Evolutionary conservation across 2,113 vertebrate genomes (phyloP).

Genomic region (Burhinus oedicnemus): DNA sequence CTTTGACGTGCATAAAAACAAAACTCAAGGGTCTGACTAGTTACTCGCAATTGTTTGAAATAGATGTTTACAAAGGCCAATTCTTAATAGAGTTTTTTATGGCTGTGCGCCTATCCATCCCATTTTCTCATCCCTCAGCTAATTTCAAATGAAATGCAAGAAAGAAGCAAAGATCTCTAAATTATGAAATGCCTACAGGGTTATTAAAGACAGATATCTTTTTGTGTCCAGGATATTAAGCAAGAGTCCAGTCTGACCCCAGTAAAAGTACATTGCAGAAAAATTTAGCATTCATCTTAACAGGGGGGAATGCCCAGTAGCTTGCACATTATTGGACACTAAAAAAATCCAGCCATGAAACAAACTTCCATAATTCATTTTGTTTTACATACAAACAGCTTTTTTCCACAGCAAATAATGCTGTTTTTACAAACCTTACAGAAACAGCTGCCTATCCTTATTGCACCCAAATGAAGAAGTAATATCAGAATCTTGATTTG

Average conservation of each 20-base stretch:
- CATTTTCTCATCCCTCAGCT: neutral
- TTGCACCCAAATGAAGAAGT: neutral
- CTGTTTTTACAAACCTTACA: neutral
- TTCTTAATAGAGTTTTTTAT: neutral
- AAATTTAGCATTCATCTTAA: neutral
- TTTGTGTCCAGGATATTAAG: neutral
- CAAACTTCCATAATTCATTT: neutral
- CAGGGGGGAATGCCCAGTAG: neutral
- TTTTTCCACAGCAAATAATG: neutral
- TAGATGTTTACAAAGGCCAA: neutral
- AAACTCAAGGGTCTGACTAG: neutral
- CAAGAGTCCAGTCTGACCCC: neutral
- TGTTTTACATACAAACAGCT: neutral
- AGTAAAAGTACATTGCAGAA: neutral
- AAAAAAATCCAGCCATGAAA: neutral
- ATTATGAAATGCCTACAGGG: neutral
- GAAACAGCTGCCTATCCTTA: neutral
- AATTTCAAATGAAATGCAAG: neutral
- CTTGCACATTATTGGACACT: neutral
- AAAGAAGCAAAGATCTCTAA: neutral
- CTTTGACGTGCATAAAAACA: neutral
- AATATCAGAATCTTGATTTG: neutral
- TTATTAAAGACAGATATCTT: neutral
- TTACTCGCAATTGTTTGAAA: neutral
- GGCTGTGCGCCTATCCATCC: neutral